Evolutionary conservation across 2,797 vertebrate genomes (phyloP), one percentile per base, ranked within the genome.

Genomic region (Micropoecilia bifurca): DNA sequence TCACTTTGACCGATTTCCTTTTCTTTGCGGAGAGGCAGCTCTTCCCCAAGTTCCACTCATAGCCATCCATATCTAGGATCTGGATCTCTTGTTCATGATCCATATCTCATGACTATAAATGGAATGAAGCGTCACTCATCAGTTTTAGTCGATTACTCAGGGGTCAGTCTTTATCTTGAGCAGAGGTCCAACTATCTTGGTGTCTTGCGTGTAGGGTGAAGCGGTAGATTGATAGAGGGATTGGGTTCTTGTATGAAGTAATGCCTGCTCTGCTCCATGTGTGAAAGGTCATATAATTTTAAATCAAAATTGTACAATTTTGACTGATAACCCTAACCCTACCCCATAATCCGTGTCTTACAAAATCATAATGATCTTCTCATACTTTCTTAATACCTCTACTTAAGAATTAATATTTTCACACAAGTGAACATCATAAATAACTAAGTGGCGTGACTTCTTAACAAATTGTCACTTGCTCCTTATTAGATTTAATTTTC

Each of bases 401-500:
- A 14, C 30, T 33, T 20, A 36, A 63, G 8, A 33, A 1, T 0
- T 20, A 2, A 7, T 39, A 16, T 36, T 66, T 36, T 66, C 30
- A 61, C 28, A 6, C 59, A 33, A 66, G 16, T 39, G 14, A 20
- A 68, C 41, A 25, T 2, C 9, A 22, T 50, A 50, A 25, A n/a
- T 66, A 61, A 18, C 2, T 33, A 25, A 2, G 22, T 25, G 66
- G 22, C 13, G 2, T 16, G 10, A 45, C 39, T 71, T 9, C 39
- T 71, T 9, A 66, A 39, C 63, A 39, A 71, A n/a, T 45, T 71
- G 22, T 36, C 14, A 30, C 63, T 43, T 59, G 53, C 30, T 33
- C 66, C 55, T 76, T 76, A 66, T 84, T 68, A 75, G 7, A 66
- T 81, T 83, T 77, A 73, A 90, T 80, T 41, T 25, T 45, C 41